Evolutionary conservation across 2,113 vertebrate species (phyloP).

Genomic region (Sigmodon hispidus): DNA sequence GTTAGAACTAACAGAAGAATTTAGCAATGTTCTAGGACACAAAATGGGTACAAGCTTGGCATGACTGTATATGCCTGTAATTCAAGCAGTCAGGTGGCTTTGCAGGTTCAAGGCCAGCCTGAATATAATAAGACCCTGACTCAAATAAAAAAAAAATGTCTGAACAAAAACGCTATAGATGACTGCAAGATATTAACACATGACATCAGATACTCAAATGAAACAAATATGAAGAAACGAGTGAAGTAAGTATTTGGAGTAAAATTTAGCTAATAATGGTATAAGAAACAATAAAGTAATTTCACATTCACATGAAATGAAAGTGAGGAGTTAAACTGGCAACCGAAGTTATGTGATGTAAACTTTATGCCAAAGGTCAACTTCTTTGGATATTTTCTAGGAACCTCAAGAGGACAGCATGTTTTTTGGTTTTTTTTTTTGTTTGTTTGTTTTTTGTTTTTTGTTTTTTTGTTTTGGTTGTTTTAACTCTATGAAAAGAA

Average conservation of each 20-base stretch:
- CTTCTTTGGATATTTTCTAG: neutral
- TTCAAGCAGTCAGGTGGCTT: neutral
- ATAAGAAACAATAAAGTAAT: neutral
- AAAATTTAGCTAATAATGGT: neutral
- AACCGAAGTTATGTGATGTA: neutral
- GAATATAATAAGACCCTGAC: neutral
- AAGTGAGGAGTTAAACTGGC: neutral
- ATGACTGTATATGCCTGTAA: neutral
- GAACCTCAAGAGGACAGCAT: neutral
- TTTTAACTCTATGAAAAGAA: neutral
- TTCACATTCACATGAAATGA: neutral
- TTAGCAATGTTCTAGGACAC: neutral
- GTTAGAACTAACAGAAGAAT: neutral
- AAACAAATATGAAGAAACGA: neutral
- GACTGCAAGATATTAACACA: neutral
- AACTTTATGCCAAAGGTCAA: slow-evolving; percentile 11
- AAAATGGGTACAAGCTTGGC: neutral
- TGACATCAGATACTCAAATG: neutral
- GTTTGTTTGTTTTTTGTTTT: too few species aligned
- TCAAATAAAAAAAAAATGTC: neutral
- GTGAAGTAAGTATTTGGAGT: neutral
- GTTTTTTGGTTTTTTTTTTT: neutral
- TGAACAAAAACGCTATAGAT: neutral
- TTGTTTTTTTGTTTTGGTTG: too few species aligned
- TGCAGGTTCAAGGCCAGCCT: neutral